Percentiles rank a stretch among this genome's conserved stretches.
Conservation (phyloP, 2,113 vertebrate species). For the Pseudopodoces humilis region DNA sequence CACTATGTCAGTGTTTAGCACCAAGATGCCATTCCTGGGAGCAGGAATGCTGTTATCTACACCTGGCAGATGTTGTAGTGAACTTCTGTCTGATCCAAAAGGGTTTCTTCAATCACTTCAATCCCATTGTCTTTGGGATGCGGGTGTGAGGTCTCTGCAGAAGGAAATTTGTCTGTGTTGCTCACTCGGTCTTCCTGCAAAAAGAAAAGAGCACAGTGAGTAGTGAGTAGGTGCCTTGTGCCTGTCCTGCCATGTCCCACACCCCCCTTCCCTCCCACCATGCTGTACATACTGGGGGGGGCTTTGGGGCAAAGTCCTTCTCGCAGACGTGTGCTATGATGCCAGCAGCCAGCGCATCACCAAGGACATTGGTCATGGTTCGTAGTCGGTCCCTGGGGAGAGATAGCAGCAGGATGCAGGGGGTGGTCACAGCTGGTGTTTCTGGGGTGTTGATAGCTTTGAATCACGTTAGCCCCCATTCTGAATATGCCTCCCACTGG, state of each 20-base stretch:
- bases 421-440: not conserved
- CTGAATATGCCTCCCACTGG: not conserved
- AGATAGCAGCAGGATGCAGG: not conserved
- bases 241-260: accelerated
- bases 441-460: accelerated
- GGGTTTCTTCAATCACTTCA: slow-evolving; percentile 60
- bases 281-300: not conserved
- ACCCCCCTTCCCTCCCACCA: not conserved
- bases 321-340: slow-evolving; percentile 82
- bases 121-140: slow-evolving; percentile 69
- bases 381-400: slow-evolving; percentile 80
- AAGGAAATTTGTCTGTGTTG: slow-evolving; percentile 49
- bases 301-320: slow-evolving; percentile 78
- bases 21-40: not conserved
- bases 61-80: slow-evolving; percentile 86
- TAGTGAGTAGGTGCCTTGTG: accelerated
- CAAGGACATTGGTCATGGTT: slow-evolving; percentile 86
- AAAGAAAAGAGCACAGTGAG: not conserved
- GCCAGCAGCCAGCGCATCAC: slow-evolving; percentile 85
- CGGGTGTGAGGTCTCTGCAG: slow-evolving; percentile 67
- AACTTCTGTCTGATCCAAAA: slow-evolving; percentile 65
- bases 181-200: slow-evolving; percentile 74
- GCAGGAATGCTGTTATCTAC: not conserved
- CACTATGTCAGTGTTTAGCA: not conserved
- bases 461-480: accelerated